These are phyloP conservation scores for Ailurus styani DNA, from an alignment of 2,113 vertebrate genomes.

Conservation along the genomic window DNA sequence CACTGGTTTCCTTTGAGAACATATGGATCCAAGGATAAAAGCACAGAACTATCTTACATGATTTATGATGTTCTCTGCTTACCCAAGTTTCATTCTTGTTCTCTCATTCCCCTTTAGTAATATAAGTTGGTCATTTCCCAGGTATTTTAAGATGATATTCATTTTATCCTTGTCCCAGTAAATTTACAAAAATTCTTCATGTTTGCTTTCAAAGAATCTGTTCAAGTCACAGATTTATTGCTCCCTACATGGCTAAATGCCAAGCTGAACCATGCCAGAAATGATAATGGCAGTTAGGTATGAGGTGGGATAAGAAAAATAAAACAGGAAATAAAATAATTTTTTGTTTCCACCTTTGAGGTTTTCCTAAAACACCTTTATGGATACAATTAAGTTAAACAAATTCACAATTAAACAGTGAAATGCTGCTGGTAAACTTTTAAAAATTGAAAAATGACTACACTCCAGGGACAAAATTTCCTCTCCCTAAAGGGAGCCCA, in stretches of 20 bases:
- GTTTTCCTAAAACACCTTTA: not conserved
- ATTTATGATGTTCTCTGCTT: slow-evolving; percentile 77
- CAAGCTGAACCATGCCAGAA: slow-evolving; percentile 42
- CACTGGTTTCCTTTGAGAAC: slow-evolving; percentile 65
- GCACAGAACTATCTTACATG: slow-evolving; percentile 70
- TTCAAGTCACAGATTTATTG: slow-evolving; percentile 65
- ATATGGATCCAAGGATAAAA: slow-evolving; percentile 78
- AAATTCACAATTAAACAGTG: not conserved
- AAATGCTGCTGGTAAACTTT: not conserved
- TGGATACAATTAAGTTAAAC: not conserved
- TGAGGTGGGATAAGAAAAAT: not conserved
- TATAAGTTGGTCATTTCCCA: slow-evolving; percentile 72
- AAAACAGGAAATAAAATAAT: not conserved
- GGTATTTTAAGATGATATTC: slow-evolving; percentile 76
- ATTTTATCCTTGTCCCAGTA: slow-evolving; percentile 69
- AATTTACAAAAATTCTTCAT: slow-evolving; percentile 69
- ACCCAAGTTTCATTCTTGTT: slow-evolving; percentile 54
- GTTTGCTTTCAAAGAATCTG: slow-evolving; percentile 55
- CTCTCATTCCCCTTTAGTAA: slow-evolving; percentile 50
- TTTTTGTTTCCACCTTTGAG: not conserved
- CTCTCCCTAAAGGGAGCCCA: not conserved
- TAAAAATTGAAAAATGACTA: not conserved
- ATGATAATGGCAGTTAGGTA: not conserved
- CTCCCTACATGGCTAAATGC: slow-evolving; percentile 36
- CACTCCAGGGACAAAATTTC: too few relatives aligned